Base-by-base conservation (phyloP, 2,888 invertebrate genomes). In the Tetragnatha montana region DNA sequence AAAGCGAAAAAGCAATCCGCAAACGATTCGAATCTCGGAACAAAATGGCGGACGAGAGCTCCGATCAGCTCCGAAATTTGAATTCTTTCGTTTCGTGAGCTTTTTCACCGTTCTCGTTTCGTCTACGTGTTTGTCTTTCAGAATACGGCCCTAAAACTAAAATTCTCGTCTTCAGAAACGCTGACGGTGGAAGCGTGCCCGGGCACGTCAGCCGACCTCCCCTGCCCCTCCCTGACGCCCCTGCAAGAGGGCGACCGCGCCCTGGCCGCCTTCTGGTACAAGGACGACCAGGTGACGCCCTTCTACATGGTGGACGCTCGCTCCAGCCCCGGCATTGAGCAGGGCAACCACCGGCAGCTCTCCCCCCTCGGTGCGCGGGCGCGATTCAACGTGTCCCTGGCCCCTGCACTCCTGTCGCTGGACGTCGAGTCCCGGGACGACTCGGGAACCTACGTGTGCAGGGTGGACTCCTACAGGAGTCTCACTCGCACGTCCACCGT, bases 201-300 rank as follows among this genome's bases (percentile, higher is more conserved):
- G 0, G 89, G 81, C 22, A 71, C 89, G 4, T 81, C 78, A 14
- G 83, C 87, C 14, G 21, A 75, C 7, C 76, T 90, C 4, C 90
- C 87, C 0, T 90, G 90, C 73, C 80, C 87, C 0, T 73, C 87
- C 17, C 73, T 90, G 8, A 49, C 83, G 8, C 80, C 87, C 21
- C 74, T 78, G 17, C 80, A 85, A 50, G 75, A 79, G 10, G 82
- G 80, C 8, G 90, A 90, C 49, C 81, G 87, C 0, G 75, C 90
- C 21, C 50, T 90, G 21, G 90, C 90, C 4, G 90, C 87, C 21
- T 90, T 90, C 76, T 90, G 90, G 90, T 90, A 90, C 80, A 90
- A 90, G 17, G 90, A 90, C 14, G 90, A 90, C 79, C 87, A 90
- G 47, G 87, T 90, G n/a, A 83, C 81, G 0, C 90, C 90, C 14